These are phyloP conservation scores for Anser cygnoides DNA, from an alignment of 2,113 vertebrate species.

Conservation along the genomic window DNA sequence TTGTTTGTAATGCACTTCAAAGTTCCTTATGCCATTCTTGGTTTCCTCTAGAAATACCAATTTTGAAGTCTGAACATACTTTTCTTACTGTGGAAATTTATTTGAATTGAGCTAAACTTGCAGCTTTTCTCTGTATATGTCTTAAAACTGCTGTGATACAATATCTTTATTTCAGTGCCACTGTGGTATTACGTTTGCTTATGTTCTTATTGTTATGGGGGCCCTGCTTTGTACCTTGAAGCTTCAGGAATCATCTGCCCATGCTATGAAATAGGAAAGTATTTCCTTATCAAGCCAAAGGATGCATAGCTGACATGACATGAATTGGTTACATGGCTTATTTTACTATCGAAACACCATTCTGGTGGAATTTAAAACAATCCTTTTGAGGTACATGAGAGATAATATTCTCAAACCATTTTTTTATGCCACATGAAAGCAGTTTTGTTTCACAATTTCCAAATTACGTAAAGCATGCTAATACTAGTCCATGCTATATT, in stretches of 20 bases:
- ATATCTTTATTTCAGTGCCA: background rate
- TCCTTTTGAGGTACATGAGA: background rate
- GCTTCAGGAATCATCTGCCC: background rate
- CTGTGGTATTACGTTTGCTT: background rate
- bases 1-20: background rate
- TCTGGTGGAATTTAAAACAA: background rate
- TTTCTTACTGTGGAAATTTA: background rate
- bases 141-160: background rate
- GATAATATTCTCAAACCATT: background rate
- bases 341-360: background rate
- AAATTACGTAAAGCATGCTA: background rate
- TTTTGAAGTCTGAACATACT: background rate
- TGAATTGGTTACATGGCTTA: background rate
- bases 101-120: background rate
- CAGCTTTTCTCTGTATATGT: background rate
- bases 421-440: background rate
- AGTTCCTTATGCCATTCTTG: background rate
- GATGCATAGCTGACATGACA: background rate
- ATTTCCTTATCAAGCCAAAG: background rate
- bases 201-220: background rate
- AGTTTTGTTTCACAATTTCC: background rate
- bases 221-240: background rate
- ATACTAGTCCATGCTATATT: background rate
- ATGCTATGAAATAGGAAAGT: background rate
- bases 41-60: background rate